Evolutionary conservation across 1,140 invertebrate genomes (phyloP), one percentile per base, ranked within the genome.

Genomic region (Drosophila simulans): DNA sequence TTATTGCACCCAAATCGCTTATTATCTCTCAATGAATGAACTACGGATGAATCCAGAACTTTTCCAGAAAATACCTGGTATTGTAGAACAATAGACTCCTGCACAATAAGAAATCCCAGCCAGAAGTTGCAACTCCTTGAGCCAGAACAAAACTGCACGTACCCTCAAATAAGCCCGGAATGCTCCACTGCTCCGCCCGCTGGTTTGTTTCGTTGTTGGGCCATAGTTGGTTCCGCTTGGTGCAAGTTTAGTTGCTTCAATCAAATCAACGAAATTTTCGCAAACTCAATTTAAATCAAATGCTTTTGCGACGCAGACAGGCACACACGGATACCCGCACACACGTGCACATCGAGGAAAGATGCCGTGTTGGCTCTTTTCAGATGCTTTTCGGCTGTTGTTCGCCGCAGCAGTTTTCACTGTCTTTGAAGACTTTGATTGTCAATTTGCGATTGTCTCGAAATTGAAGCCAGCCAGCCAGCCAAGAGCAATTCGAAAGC

Each of bases 231-330:
- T 45, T 77, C 59, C 35, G 82, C 55, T 85, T 46, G 83, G 64
- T 88, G 83, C 83, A 86, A 86, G 82, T 86, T 86, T 86, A 86
- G 82, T 88, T 88, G 84, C 84, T 89, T 89, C 84, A 88, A 88
- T 88, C 84, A 88, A 88, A 89, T 88, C 84, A 88, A 88, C 77
- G 84, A 90, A 89, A 80, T 89, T 80, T 77, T 84, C 85, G 42
- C 84, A 88, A 88, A 88, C 84, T 88, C 85, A 88, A 88, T 88
- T 88, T 88, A 88, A 88, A 88, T 88, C 84, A 88, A 88, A 88
- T 88, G 84, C 80, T 89, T 73, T 90, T 89, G 84, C 84, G 76
- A 89, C 76, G 63, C 75, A 88, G 69, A 70, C 76, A 58, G 64
- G 55, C 69, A n/a, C 35, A 52, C 35, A 35, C 35, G 52, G 55